Conservation (phyloP, 2,113 vertebrate genomes). For the Seriola aureovittata region DNA sequence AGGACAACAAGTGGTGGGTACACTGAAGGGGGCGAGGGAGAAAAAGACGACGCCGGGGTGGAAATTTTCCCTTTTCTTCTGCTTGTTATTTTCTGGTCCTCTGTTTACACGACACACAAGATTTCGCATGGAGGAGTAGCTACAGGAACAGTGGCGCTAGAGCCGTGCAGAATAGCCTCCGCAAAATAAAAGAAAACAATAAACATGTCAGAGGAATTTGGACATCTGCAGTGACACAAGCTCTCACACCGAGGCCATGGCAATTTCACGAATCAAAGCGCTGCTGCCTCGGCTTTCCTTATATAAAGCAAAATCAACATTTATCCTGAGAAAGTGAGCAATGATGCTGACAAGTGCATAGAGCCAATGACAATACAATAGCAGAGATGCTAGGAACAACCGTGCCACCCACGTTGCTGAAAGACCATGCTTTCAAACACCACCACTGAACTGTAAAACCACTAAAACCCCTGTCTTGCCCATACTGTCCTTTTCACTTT, state of each 20-base stretch:
- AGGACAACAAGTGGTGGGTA: slow-evolving; percentile 86
- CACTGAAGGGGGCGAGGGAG: slow-evolving; percentile 48
- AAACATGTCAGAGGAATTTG: slow-evolving; percentile 91
- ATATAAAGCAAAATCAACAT: slow-evolving; percentile 96
- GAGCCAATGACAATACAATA: slow-evolving; percentile 97
- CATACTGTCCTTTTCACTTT: slow-evolving; percentile 93
- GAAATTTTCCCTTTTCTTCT: slow-evolving; percentile 75
- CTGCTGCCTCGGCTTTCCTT: slow-evolving; percentile 90
- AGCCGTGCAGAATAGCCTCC: slow-evolving; percentile 52
- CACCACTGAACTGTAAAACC: slow-evolving; percentile 97
- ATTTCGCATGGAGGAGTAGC: slow-evolving; percentile 55
- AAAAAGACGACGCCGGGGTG: slow-evolving; percentile 52
- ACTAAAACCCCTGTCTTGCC: slow-evolving; percentile 93
- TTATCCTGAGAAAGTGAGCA: slow-evolving; percentile 95
- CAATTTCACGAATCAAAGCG: slow-evolving; percentile 89
- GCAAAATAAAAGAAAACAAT: slow-evolving; percentile 82
- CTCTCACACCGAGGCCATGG: slow-evolving; percentile 81
- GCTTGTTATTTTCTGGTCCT: slow-evolving; percentile 80
- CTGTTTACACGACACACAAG: slow-evolving; percentile 77
- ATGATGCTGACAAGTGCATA: slow-evolving; percentile 95
- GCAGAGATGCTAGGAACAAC: slow-evolving; percentile 92
- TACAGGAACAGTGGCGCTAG: slow-evolving; percentile 50
- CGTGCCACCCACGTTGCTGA: slow-evolving; percentile 98
- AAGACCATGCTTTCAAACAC: slow-evolving; percentile 94
- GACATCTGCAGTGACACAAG: slow-evolving; percentile 90